A percentile compares a stretch with the other conserved stretches of the same genome.
These are phyloP conservation scores for Entomyzon cyanotis DNA, from an alignment of 2,113 vertebrate genomes.

Conservation along the genomic window DNA sequence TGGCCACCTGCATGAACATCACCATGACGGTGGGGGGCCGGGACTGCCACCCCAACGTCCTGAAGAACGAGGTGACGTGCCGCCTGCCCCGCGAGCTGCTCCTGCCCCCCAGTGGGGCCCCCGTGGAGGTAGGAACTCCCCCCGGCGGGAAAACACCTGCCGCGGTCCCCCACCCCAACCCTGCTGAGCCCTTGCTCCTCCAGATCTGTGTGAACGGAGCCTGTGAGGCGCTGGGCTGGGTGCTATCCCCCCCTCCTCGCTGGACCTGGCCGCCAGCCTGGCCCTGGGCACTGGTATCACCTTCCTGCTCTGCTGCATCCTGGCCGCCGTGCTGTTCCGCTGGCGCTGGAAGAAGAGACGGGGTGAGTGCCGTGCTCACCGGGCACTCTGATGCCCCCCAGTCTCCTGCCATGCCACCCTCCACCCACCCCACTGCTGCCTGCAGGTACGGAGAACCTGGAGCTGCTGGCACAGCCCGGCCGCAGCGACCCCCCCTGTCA, in stretches of 20 bases:
- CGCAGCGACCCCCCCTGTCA: background rate
- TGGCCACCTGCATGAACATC: slow-evolving; percentile 86
- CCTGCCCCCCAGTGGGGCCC: slow-evolving; percentile 72
- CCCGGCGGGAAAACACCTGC: rapidly evolving
- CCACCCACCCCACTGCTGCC: background rate
- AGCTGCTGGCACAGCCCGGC: slow-evolving; percentile 32
- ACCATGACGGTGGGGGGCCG: slow-evolving; percentile 83
- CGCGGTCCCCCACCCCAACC: rapidly evolving
- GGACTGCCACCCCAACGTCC: slow-evolving; percentile 83
- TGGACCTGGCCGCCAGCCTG: slow-evolving; percentile 78
- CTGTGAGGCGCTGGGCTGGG: slow-evolving; percentile 78
- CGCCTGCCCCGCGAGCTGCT: slow-evolving; percentile 79
- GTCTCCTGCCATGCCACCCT: rapidly evolving
- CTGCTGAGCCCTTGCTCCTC: background rate
- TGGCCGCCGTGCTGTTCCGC: slow-evolving; percentile 75
- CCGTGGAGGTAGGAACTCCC: slow-evolving; percentile 77
- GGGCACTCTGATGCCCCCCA: rapidly evolving
- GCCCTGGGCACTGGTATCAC: slow-evolving; percentile 78
- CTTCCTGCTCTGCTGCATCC: slow-evolving; percentile 72
- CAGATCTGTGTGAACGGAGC: slow-evolving; percentile 78
- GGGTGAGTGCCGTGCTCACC: slow-evolving; percentile 40
- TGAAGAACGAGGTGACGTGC: slow-evolving; percentile 88
- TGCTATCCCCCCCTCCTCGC: slow-evolving; percentile 70
- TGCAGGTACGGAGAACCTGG: slow-evolving; percentile 48
- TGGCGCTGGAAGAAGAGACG: slow-evolving; percentile 76